phyloP scores from a whole-genome alignment of 2,888 invertebrate species.

The Metopia argyrocephala region DNA sequence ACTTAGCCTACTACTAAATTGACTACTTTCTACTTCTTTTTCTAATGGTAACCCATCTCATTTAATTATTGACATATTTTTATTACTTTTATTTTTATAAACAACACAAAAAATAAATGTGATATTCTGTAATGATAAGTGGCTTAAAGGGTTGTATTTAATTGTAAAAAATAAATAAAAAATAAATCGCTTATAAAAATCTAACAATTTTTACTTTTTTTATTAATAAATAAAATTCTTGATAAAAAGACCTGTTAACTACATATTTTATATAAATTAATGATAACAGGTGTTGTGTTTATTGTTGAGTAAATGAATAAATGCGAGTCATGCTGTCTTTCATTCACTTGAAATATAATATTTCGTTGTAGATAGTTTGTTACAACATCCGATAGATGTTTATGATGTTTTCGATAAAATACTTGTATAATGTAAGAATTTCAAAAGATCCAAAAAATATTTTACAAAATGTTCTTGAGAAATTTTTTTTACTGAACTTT shows the following conservation, averaged over 20 bases:
- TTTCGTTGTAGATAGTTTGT: neutral
- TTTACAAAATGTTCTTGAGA: too few species aligned
- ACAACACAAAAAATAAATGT: neutral
- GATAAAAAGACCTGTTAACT: neutral
- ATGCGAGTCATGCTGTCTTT: neutral
- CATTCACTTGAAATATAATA: too few species aligned
- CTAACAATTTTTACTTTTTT: neutral
- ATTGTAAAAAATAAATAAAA: neutral
- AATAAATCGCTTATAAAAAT: too few species aligned
- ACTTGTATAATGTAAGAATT: too few species aligned
- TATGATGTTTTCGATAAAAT: too few species aligned
- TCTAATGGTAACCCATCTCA: neutral
- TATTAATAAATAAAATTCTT: neutral
- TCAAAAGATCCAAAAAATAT: too few species aligned
- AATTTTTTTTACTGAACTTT: too few species aligned
- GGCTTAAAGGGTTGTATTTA: constrained; percentile 39
- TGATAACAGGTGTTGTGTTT: neutral
- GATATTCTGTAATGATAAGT: constrained; percentile 38
- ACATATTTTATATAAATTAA: neutral
- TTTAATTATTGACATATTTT: neutral
- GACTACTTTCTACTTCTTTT: neutral
- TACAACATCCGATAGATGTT: too few species aligned
- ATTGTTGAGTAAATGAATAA: neutral
- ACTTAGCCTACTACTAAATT: too few species aligned
- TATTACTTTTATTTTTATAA: neutral